phyloP scores from a whole-genome alignment of 2,797 vertebrate genomes.

The Chaenodraco wilsoni region DNA sequence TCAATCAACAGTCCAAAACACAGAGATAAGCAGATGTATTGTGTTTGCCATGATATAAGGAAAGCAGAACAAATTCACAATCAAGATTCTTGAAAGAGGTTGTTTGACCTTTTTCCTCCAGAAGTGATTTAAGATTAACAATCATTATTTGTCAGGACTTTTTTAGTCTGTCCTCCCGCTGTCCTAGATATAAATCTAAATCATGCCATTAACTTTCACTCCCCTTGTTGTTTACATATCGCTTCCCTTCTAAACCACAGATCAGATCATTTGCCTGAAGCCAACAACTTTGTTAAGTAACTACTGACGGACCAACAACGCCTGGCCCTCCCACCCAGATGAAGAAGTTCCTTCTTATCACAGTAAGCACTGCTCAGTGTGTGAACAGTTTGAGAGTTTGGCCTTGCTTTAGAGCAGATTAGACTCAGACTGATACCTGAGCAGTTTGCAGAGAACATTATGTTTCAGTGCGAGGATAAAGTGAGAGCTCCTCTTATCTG shows the following conservation, averaged over 20 bases:
- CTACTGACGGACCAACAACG: not conserved
- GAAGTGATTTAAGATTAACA: not conserved
- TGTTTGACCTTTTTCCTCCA: not conserved
- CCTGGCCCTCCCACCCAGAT: not conserved
- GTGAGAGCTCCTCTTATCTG: conserved; percentile 40
- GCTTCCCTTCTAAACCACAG: conserved; percentile 45
- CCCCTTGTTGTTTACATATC: conserved; percentile 47
- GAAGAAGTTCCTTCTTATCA: conserved; percentile 7
- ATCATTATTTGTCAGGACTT: not conserved
- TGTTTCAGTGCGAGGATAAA: conserved; percentile 49
- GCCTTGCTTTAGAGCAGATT: conserved; percentile 39
- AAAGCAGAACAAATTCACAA: not conserved
- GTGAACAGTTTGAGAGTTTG: conserved; percentile 27
- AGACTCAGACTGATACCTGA: conserved; percentile 44
- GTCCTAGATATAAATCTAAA: conserved; percentile 33
- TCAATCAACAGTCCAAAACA: not conserved
- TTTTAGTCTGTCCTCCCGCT: not conserved
- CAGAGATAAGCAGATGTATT: not conserved
- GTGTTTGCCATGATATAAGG: not conserved
- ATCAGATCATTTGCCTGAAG: conserved; percentile 34
- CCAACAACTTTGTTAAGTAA: conserved; percentile 5
- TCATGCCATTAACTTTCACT: conserved; percentile 8
- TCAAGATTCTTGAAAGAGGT: not conserved
- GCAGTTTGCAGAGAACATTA: conserved; percentile 13
- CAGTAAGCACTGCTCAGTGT: conserved; percentile 3